Evolutionary conservation across 2,797 vertebrate species (phyloP).

Genomic region (Cuculus canorus): DNA sequence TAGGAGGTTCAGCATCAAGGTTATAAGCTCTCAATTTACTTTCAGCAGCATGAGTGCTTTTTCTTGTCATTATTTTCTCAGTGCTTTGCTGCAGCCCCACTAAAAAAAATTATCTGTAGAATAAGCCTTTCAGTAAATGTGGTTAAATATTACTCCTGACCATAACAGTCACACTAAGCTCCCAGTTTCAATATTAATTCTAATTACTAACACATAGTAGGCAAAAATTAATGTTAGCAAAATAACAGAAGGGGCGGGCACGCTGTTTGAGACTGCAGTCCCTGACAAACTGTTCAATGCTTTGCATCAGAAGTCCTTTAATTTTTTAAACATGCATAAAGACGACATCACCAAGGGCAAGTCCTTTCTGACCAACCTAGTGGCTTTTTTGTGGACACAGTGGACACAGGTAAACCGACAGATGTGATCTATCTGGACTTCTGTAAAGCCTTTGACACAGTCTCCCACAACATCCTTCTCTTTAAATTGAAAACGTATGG

Average conservation of each 20-base stretch:
- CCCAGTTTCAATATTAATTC: background rate
- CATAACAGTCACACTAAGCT: background rate
- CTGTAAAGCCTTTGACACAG: too few species aligned
- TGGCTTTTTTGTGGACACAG: too few species aligned
- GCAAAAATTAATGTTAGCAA: background rate
- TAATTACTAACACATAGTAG: background rate
- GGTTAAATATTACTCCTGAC: background rate
- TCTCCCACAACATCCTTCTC: too few species aligned
- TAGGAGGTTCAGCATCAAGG: background rate
- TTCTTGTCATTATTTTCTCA: background rate
- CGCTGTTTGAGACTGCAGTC: rapidly evolving
- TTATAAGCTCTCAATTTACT: background rate
- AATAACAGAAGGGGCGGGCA: background rate
- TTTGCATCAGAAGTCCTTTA: background rate
- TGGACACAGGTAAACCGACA: too few species aligned
- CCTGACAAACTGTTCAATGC: background rate
- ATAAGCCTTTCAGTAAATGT: background rate
- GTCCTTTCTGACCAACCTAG: too few species aligned
- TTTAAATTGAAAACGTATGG: too few species aligned
- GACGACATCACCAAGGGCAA: too few species aligned
- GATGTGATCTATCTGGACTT: too few species aligned
- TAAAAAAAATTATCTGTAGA: background rate
- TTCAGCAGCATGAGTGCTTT: background rate
- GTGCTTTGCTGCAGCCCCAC: background rate
- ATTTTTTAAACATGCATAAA: background rate